Evolutionary conservation across 2,113 vertebrate species (phyloP).

Genomic region (Phrynocephalus versicolor): DNA sequence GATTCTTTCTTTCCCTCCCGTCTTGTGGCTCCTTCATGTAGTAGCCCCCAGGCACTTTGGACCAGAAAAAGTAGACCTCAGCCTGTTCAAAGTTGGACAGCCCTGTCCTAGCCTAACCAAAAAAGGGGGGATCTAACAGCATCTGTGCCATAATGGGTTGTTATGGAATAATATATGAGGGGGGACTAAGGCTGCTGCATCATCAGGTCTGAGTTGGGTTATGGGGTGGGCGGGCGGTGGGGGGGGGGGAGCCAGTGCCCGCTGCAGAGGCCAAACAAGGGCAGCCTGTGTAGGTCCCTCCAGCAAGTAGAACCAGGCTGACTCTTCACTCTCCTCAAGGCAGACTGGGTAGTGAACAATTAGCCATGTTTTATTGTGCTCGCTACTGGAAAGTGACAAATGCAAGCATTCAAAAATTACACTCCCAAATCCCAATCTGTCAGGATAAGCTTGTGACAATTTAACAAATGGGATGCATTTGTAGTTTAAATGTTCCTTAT

Average conservation of each 20-base stretch:
- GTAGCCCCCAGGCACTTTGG: too few species aligned
- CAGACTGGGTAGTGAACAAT: not conserved
- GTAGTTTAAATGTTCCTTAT: not conserved
- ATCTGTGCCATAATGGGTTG: not conserved
- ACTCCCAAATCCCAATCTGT: not conserved
- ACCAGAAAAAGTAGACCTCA: not conserved
- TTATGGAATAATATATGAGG: too few species aligned
- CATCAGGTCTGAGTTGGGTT: too few species aligned
- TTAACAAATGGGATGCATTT: conserved; percentile 1
- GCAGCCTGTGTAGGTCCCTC: not conserved
- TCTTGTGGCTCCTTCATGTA: too few species aligned
- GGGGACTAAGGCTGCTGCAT: too few species aligned
- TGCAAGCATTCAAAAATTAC: not conserved
- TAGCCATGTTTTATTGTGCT: not conserved
- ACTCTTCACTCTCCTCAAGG: not conserved
- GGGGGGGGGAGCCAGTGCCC: too few species aligned
- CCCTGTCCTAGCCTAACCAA: too few species aligned
- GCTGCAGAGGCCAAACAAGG: not conserved
- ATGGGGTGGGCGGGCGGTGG: too few species aligned
- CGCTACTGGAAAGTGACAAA: not conserved
- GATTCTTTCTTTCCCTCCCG: too few species aligned
- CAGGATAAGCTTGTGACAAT: conserved; percentile 9
- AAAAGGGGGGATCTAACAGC: not conserved
- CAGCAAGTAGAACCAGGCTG: not conserved
- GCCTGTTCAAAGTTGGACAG: too few species aligned